A percentile compares a stretch with the other conserved stretches of the same genome.
These are phyloP conservation scores for Muscina levida DNA, from an alignment of 2,888 invertebrate species.

Conservation along the genomic window DNA sequence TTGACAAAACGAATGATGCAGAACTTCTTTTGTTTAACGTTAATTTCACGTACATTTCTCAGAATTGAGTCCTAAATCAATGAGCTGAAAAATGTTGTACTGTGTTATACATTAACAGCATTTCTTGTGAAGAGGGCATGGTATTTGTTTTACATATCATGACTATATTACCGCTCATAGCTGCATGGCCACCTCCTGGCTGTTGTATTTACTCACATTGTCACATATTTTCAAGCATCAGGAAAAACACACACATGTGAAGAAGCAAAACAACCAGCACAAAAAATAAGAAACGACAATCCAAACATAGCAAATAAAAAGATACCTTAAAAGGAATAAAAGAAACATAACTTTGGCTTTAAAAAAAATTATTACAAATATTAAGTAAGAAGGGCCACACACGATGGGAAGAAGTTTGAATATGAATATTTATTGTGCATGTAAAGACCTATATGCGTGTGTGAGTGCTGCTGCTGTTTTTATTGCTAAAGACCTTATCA, in stretches of 20 bases:
- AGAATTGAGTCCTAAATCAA: no score
- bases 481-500: slow-evolving; percentile 18
- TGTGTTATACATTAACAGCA: no score
- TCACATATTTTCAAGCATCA: no score
- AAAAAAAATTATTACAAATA: slow-evolving; percentile 16
- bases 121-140: no score
- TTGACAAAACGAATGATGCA: no score
- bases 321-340: not conserved
- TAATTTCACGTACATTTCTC: no score
- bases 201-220: no score
- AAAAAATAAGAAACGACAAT: not conserved
- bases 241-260: not conserved
- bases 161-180: no score
- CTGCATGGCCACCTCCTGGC: no score
- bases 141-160: no score
- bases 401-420: not conserved
- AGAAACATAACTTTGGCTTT: slow-evolving; percentile 5
- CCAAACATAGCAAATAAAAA: slow-evolving; percentile 5
- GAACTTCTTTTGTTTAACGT: no score
- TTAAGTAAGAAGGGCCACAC: not conserved
- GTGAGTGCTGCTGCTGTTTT: not conserved
- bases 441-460: slow-evolving; percentile 13
- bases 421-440: slow-evolving; percentile 25
- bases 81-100: no score
- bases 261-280: not conserved